Base-by-base conservation (phyloP, 2,797 vertebrate genomes). In the Salarias fasciatus region DNA sequence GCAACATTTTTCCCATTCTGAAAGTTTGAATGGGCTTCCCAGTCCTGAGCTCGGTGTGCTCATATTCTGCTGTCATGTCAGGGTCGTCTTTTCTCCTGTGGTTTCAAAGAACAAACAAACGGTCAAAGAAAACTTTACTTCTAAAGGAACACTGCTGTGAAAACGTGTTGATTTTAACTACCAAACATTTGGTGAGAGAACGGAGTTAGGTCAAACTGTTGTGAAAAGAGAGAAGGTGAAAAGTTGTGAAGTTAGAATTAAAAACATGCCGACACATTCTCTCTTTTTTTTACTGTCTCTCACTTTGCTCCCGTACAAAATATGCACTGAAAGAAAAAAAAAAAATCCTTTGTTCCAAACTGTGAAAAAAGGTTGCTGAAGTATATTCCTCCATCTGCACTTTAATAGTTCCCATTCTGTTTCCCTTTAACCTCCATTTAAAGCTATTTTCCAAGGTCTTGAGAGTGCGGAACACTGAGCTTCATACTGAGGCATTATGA, bases 381-480 rank as follows among this genome's bases (percentile, higher is more conserved):
- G 55, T 58, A 0, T 42, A 72, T 67, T 69, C 46, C 75, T 79
- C 60, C 69, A 54, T 66, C 42, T 51, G 14, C 40, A n/a, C 37
- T 72, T 48, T 31, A 62, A 64, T 68, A 5, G 65, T 65, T 52
- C 42, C 47, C 43, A 6, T 48, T 50, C 14, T 9, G 35, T 37
- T 58, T 58, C 18, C 18, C 43, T 58, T 62, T 40, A 30, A 9
- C 49, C 44, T 63, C 43, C 1, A 18, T 80, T 76, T 53, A 11
- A 13, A 66, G 24, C 18, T 47, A 36, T 68, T 79, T 40, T 33
- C 46, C 5, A 3, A 52, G 31, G 54, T 70, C 58, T 62, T 29
- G 10, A 11, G 18, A 53, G 14, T 42, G 41, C 50, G 52, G 48
- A 69, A 48, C 45, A 58, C 11, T 51, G 48, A 74, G 28, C 29